Evolutionary conservation across 2,888 invertebrate species (phyloP).

Genomic region (Perizoma flavofasciatum): DNA sequence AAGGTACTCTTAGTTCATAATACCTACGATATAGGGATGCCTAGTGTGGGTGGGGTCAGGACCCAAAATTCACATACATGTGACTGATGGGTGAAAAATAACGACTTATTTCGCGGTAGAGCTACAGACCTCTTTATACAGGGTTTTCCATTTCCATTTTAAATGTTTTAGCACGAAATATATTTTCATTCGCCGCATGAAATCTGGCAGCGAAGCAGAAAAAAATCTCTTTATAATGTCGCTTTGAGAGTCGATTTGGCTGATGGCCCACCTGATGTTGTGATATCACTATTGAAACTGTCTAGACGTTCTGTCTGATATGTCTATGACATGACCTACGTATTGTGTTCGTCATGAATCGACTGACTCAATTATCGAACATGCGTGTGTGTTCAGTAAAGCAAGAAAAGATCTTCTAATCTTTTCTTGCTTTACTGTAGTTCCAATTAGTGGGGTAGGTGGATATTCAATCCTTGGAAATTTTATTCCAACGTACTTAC

Average conservation of each 20-base stretch:
- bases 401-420: too few relatives aligned
- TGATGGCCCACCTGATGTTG: slow-evolving; percentile 28
- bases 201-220: slow-evolving; percentile 14
- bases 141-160: background rate
- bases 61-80: too few relatives aligned
- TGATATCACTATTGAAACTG: slow-evolving; percentile 23
- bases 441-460: background rate
- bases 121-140: background rate
- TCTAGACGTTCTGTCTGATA: slow-evolving; percentile 29
- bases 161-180: slow-evolving; percentile 17
- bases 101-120: too few relatives aligned
- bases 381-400: too few relatives aligned
- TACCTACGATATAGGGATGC: too few relatives aligned
- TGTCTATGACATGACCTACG: slow-evolving; percentile 8
- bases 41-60: too few relatives aligned
- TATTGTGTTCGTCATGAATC: slow-evolving; percentile 9
- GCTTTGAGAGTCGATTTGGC: slow-evolving; percentile 24
- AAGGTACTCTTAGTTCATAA: too few relatives aligned
- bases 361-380: background rate
- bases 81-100: too few relatives aligned
- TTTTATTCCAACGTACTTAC: too few relatives aligned
- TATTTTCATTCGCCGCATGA: slow-evolving; percentile 10
- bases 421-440: background rate
- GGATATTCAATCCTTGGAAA: background rate
- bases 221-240: slow-evolving; percentile 19